phyloP scores from a whole-genome alignment of 2,797 vertebrate species.

The Huso huso region DNA sequence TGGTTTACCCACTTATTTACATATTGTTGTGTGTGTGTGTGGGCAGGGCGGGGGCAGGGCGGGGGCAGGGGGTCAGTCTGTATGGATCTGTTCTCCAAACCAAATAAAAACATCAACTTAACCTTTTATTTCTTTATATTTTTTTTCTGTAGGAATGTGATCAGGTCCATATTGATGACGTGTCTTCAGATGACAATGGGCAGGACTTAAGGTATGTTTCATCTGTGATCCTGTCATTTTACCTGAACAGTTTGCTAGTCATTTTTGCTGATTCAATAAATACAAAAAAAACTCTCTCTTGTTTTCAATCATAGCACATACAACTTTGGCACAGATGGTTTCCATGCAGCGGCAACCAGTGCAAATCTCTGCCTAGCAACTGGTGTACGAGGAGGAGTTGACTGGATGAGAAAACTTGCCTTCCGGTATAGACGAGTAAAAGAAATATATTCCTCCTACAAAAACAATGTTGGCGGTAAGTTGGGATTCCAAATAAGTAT shows the following conservation, averaged over 20 bases:
- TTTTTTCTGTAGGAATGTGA: slow-evolving; percentile 80
- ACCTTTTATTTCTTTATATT: slow-evolving; percentile 3
- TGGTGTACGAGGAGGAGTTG: slow-evolving; percentile 90
- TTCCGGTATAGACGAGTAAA: slow-evolving; percentile 98
- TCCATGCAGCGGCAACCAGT: slow-evolving; percentile 93
- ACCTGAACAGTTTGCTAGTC: background rate
- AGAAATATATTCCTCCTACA: slow-evolving; percentile 99
- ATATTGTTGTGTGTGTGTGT: too few species aligned
- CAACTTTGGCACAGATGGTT: slow-evolving; percentile 95
- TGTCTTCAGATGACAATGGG: slow-evolving; percentile 95
- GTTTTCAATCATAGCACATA: slow-evolving; percentile 73
- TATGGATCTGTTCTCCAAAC: too few species aligned
- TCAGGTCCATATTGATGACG: slow-evolving; percentile 97
- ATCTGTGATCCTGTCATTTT: background rate
- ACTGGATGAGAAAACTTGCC: slow-evolving; percentile 98
- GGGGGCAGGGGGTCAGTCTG: too few species aligned
- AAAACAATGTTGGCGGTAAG: slow-evolving; percentile 98
- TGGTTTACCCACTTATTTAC: slow-evolving; percentile 33
- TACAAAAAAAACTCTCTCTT: slow-evolving; percentile 25
- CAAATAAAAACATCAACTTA: too few species aligned
- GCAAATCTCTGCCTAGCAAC: slow-evolving; percentile 96
- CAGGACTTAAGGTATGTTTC: slow-evolving; percentile 87
- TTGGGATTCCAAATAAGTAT: slow-evolving; percentile 32
- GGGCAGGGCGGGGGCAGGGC: too few species aligned
- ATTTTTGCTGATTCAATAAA: background rate